These are phyloP conservation scores for Characodon lateralis DNA, from an alignment of 2,797 vertebrate genomes.

Conservation along the genomic window DNA sequence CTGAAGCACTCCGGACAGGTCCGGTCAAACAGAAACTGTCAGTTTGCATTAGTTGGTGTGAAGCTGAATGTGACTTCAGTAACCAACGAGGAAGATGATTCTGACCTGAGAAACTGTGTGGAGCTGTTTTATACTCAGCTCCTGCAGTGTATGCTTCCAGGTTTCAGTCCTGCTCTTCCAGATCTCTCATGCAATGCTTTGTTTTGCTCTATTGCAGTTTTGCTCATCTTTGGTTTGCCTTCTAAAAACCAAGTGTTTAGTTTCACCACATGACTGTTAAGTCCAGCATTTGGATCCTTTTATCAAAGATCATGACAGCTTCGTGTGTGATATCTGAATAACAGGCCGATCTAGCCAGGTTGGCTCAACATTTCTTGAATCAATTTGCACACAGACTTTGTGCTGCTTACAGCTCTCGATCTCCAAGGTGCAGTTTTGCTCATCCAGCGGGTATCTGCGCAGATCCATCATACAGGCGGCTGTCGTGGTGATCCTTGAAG, in stretches of 20 bases:
- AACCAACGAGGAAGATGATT: neutral
- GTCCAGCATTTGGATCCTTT: neutral
- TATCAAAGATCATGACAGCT: neutral
- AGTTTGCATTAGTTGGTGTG: neutral
- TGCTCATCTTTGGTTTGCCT: neutral
- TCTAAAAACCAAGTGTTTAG: neutral
- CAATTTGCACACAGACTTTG: neutral
- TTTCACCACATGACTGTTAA: neutral
- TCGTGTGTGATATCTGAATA: neutral
- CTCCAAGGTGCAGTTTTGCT: constrained; percentile 96
- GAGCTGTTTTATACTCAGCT: neutral
- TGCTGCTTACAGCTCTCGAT: constrained; percentile 93
- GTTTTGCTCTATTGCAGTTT: neutral
- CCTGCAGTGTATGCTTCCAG: neutral
- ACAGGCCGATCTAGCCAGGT: neutral
- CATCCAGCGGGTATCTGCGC: constrained; percentile 92
- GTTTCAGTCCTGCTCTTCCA: neutral
- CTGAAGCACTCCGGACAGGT: neutral
- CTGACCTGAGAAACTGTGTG: neutral
- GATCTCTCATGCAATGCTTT: neutral
- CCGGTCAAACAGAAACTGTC: constrained; percentile 8
- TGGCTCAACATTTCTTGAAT: neutral
- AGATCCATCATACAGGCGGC: constrained; percentile 98
- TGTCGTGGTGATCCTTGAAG: constrained; percentile 90
- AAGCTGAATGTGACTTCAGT: neutral